These are phyloP conservation scores for Poliocrania exsul DNA, from an alignment of 2,797 vertebrate genomes.

Conservation along the genomic window DNA sequence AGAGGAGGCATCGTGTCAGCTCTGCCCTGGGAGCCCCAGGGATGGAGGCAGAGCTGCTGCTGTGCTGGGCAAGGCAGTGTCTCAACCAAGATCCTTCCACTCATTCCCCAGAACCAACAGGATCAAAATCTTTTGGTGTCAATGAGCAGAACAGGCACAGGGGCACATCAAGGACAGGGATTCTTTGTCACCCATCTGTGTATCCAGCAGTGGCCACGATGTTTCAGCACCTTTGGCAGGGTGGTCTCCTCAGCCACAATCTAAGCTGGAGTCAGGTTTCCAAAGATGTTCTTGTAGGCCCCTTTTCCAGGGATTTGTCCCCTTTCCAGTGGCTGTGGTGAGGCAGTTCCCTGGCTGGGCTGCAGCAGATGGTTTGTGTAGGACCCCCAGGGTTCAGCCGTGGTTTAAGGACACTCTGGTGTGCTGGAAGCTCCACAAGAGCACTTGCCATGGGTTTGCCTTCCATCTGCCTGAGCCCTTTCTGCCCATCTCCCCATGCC, in stretches of 20 bases:
- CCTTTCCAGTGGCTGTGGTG: not conserved
- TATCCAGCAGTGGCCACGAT: not conserved
- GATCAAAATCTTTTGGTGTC: not conserved
- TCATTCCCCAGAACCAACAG: not conserved
- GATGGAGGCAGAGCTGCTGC: not conserved
- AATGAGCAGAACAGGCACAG: not conserved
- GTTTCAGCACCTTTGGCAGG: not conserved
- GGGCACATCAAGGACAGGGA: not conserved
- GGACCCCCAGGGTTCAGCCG: not conserved
- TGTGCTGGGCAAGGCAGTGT: not conserved
- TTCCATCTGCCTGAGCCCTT: not conserved
- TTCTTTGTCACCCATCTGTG: not conserved
- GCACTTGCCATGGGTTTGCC: not conserved
- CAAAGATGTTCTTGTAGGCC: not conserved
- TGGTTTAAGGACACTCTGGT: fast-evolving
- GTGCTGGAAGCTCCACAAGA: not conserved
- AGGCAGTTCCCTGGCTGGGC: not conserved
- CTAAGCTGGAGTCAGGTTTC: not conserved
- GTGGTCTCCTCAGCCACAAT: not conserved
- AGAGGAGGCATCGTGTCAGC: not conserved
- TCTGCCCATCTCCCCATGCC: not conserved
- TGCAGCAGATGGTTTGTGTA: not conserved
- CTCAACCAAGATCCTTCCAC: not conserved
- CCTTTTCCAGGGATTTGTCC: not conserved
- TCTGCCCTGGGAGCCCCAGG: not conserved